Evolutionary conservation across 2,113 vertebrate species (phyloP), one percentile per base, ranked within the genome.

Genomic region (Ammodytes marinus): DNA sequence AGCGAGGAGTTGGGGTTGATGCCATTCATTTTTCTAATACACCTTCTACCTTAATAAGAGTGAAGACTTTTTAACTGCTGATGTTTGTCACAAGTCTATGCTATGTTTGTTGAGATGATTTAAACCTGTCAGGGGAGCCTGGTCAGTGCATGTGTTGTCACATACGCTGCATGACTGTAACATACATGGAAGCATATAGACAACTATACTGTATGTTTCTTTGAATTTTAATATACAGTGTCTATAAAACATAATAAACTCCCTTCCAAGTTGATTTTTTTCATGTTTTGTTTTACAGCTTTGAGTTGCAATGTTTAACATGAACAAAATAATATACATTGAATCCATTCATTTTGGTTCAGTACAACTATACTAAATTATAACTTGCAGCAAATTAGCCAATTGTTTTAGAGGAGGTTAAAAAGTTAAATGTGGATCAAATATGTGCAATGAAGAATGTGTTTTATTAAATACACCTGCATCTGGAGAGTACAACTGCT

Each of bases 131-230:
- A 12, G 17, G 4, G 39, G 9, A 49, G 11, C 12, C 6, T 65
- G 17, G 2, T 46, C 39, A 54, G 4, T 0, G 13, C 0, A 4
- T 47, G 49, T 27, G 54, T 57, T 40, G 43, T 71, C 13, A 68
- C 13, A 46, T 12, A 37, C 10, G 12, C 60, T 77, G 50, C 43
- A 73, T 75, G 65, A 14, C 54, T 57, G 57, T 54, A 40, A 64
- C 68, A 52, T 50, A 9, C 52, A 52, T 79, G 10, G 47, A 66
- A 64, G 8, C 19, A 13, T 40, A 47, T 12, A 40, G 2, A 10
- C 1, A 0, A 10, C 50, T 37, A 6, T 7, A 15, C 10, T 49
- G 40, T 58, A 42, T 67, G 14, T 54, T 35, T 74, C n/a, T 64
- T 66, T 79, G 8, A 12, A 40, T 8, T 59, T 42, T 43, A 1